These are phyloP conservation scores for Dorcus hopei DNA, from an alignment of 2,888 invertebrate genomes.

Conservation along the genomic window DNA sequence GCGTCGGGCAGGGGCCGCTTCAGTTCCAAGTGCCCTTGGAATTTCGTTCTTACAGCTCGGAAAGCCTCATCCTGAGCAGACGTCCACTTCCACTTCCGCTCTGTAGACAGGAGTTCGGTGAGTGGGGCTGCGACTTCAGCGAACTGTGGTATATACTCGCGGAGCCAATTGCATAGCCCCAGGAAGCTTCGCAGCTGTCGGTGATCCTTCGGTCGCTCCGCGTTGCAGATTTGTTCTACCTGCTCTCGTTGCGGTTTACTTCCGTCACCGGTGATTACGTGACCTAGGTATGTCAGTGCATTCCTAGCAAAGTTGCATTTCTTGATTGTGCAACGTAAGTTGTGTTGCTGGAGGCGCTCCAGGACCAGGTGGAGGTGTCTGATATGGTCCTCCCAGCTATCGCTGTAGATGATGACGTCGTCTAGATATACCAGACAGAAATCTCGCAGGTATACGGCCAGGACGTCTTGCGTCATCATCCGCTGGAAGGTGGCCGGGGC, in stretches of 20 bases:
- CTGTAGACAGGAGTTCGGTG: background rate
- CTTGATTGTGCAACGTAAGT: constrained; percentile 8
- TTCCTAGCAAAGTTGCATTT: constrained; percentile 21
- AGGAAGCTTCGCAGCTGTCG: constrained; percentile 21
- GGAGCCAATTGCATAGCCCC: constrained; percentile 21
- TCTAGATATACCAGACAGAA: constrained; percentile 29
- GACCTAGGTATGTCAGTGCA: constrained; percentile 17
- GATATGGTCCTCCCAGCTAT: constrained; percentile 19
- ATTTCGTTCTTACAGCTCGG: constrained; percentile 12
- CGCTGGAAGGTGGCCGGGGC: constrained; percentile 33
- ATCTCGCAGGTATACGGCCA: constrained; percentile 19
- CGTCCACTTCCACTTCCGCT: constrained; percentile 13
- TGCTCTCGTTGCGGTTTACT: constrained; percentile 18
- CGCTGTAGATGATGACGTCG: constrained; percentile 28
- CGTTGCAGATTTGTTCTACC: constrained; percentile 6
- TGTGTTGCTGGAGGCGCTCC: constrained; percentile 19
- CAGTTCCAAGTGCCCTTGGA: constrained; percentile 8
- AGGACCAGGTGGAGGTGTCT: constrained; percentile 18
- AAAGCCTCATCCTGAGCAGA: constrained; percentile 15
- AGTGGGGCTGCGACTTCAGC: background rate
- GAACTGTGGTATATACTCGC: constrained; percentile 10
- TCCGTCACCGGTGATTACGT: constrained; percentile 12
- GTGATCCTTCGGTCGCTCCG: constrained; percentile 8
- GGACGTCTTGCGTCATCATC: constrained; percentile 28
- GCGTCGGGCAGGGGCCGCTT: background rate